Conservation (phyloP, 2,113 vertebrate species). For the Callochromis pleurospilus region DNA sequence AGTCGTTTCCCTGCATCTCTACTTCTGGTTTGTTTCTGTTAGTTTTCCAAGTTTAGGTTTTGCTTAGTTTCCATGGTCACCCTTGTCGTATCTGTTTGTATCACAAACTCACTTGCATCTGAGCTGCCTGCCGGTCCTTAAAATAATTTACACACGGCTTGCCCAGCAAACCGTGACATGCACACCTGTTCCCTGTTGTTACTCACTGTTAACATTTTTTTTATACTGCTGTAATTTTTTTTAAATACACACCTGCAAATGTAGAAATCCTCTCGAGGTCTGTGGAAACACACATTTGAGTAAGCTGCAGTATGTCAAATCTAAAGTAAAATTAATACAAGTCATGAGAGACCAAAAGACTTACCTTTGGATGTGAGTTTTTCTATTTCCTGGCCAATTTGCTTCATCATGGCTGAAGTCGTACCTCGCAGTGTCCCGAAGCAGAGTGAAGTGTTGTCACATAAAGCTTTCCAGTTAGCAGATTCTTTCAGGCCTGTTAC, state of each 20-base stretch:
- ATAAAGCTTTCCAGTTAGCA: neutral
- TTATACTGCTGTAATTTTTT: neutral
- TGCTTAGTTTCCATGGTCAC: neutral
- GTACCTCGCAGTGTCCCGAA: slow-evolving; percentile 28
- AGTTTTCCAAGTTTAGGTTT: neutral
- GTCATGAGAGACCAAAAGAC: neutral
- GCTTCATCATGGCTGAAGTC: slow-evolving; percentile 13
- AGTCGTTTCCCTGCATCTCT: fast-evolving
- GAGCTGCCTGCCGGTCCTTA: neutral
- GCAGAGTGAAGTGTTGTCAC: neutral
- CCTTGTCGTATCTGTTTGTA: neutral
- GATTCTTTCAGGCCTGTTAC: neutral
- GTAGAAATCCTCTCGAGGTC: slow-evolving; percentile 24
- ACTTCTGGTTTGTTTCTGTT: neutral
- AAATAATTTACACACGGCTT: neutral
- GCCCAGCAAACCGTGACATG: neutral
- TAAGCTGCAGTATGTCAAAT: neutral
- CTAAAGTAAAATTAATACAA: fast-evolving
- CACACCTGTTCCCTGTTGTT: neutral
- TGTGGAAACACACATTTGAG: neutral
- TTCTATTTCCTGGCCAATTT: slow-evolving; percentile 34
- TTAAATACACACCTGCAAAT: slow-evolving; percentile 24
- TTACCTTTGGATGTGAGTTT: slow-evolving; percentile 44
- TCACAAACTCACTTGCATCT: neutral
- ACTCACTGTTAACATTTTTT: neutral